A percentile compares a stretch with the other conserved stretches of the same genome.
These are phyloP conservation scores for Uloborus diversus DNA, from an alignment of 1,140 invertebrate species.

Conservation along the genomic window DNA sequence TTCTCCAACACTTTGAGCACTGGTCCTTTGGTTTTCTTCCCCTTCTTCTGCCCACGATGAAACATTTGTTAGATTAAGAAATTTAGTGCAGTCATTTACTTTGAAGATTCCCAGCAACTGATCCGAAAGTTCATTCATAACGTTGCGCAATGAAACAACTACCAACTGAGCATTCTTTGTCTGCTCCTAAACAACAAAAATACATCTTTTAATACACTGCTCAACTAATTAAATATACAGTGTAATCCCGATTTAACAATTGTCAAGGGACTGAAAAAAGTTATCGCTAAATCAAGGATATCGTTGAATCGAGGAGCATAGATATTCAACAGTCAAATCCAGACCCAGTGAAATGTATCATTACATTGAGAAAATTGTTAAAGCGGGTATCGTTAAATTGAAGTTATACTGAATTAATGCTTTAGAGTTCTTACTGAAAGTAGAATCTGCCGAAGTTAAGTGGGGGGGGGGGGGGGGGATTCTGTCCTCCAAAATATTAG, in stretches of 20 bases:
- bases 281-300: too few relatives aligned
- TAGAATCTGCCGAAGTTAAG: too few relatives aligned
- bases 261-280: neutral
- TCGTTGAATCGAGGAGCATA: too few relatives aligned
- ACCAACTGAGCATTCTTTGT: conserved; percentile 99
- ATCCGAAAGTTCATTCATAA: conserved; percentile 97
- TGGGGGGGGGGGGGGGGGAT: too few relatives aligned
- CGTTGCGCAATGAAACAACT: conserved; percentile 94
- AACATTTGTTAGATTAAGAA: conserved; percentile 15
- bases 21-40: too few relatives aligned
- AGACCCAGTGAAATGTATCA: neutral
- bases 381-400: too few relatives aligned
- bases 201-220: neutral
- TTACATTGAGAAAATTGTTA: too few relatives aligned
- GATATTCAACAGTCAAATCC: neutral
- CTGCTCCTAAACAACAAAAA: conserved; percentile 75
- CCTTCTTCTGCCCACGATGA: neutral
- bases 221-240: neutral
- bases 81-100: conserved; percentile 74
- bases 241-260: neutral
- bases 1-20: too few relatives aligned
- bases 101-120: conserved; percentile 96
- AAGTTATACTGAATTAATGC: too few relatives aligned
- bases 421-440: too few relatives aligned
- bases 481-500: too few relatives aligned